These are phyloP conservation scores for Erpornis zantholeuca DNA, from an alignment of 2,113 vertebrate genomes.

Conservation along the genomic window DNA sequence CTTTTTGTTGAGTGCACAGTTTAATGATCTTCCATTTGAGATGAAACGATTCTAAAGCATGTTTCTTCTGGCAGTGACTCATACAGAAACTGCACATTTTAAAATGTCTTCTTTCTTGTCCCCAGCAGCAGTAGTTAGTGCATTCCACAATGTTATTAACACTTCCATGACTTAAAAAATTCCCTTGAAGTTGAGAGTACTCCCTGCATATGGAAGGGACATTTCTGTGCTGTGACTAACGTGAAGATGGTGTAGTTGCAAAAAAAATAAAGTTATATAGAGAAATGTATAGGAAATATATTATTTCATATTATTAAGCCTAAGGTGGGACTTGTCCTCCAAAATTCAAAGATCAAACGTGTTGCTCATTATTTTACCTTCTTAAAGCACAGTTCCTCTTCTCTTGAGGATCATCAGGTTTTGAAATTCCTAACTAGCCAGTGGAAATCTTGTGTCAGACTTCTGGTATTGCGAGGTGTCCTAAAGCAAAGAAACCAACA, in stretches of 20 bases:
- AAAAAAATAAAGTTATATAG: background rate
- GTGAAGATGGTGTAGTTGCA: constrained; percentile 27
- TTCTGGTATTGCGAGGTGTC: background rate
- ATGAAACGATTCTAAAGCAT: background rate
- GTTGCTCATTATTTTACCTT: background rate
- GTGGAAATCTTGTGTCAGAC: background rate
- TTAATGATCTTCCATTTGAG: constrained; percentile 34
- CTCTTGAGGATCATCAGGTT: background rate
- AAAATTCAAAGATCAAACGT: background rate
- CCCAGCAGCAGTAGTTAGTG: background rate
- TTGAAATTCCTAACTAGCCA: background rate
- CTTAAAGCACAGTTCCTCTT: background rate
- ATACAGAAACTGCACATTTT: background rate
- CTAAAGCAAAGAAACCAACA: background rate
- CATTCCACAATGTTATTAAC: background rate
- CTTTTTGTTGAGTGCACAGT: constrained; percentile 19
- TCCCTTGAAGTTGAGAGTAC: background rate
- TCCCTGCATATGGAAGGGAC: background rate
- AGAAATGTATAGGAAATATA: constrained; percentile 36
- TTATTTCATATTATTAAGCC: constrained; percentile 53
- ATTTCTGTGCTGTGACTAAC: background rate
- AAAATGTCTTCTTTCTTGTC: background rate
- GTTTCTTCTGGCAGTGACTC: background rate
- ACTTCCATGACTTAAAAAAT: background rate
- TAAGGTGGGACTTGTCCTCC: background rate